phyloP scores from a whole-genome alignment of 2,113 vertebrate species.

The Myrmecobius fasciatus region DNA sequence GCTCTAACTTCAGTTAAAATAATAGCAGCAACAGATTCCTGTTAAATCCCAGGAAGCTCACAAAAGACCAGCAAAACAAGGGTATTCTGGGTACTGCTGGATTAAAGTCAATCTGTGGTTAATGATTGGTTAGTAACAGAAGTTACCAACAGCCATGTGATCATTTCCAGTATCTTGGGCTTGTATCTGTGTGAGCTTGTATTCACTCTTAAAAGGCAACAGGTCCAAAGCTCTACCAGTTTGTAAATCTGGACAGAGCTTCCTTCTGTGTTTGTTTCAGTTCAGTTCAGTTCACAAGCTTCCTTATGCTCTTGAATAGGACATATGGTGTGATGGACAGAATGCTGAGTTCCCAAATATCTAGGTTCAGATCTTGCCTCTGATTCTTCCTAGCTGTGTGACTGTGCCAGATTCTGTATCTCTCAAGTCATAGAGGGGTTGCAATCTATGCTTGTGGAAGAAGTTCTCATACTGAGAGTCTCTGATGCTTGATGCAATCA shows the following conservation, averaged over 20 bases:
- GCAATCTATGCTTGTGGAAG: not conserved
- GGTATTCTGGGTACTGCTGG: not conserved
- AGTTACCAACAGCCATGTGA: not conserved
- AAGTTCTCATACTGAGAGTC: not conserved
- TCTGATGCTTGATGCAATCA: not conserved
- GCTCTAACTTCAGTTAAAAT: not conserved
- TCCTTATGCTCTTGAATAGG: not conserved
- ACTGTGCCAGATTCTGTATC: not conserved
- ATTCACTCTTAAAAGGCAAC: not conserved
- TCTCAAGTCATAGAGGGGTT: not conserved
- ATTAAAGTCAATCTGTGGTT: not conserved
- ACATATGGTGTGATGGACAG: not conserved
- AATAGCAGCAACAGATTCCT: not conserved
- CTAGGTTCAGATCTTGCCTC: not conserved
- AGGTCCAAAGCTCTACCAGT: not conserved
- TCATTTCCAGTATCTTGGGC: not conserved
- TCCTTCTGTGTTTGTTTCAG: not conserved
- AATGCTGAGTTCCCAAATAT: not conserved
- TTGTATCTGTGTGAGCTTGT: not conserved
- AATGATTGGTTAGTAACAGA: not conserved
- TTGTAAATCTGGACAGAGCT: not conserved
- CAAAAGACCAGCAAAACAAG: not conserved
- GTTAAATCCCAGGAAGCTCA: not conserved
- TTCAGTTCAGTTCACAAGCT: not conserved
- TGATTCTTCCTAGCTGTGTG: not conserved